Conservation (phyloP, 1,140 invertebrate species). For the Sitobion miscanthi region DNA sequence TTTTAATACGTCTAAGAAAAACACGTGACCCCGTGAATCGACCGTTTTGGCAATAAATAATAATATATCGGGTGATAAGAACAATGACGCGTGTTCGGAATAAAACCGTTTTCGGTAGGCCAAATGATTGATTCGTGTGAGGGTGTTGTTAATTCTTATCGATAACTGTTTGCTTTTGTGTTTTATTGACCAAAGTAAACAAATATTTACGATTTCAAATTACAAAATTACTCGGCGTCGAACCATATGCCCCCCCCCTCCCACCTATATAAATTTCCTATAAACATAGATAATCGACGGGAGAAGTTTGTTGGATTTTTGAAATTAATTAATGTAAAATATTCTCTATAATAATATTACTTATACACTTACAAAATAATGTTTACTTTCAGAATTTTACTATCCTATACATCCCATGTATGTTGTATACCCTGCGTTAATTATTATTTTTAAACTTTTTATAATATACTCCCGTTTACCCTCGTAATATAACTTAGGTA, state of each 20-base stretch:
- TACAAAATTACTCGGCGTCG: background rate
- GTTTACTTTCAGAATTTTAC: background rate
- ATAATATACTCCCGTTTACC: background rate
- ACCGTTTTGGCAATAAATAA: background rate
- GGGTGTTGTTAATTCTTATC: background rate
- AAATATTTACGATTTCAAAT: background rate
- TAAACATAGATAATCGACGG: background rate
- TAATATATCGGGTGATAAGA: background rate
- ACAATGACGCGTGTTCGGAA: background rate
- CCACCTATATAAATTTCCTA: background rate
- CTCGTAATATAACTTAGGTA: too few relatives aligned
- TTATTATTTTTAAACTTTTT: background rate
- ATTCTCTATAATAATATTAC: background rate
- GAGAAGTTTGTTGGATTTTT: background rate
- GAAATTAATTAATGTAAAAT: background rate
- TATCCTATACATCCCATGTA: background rate
- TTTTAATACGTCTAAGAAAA: background rate
- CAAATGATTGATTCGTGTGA: background rate
- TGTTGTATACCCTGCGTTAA: background rate
- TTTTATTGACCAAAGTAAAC: background rate
- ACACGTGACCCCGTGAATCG: background rate
- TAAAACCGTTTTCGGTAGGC: background rate
- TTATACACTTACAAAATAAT: background rate
- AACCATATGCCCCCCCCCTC: background rate
- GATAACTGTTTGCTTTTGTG: background rate